Evolutionary conservation across 2,888 invertebrate genomes (phyloP), one percentile per base, ranked within the genome.

Genomic region (Philereme transversata): DNA sequence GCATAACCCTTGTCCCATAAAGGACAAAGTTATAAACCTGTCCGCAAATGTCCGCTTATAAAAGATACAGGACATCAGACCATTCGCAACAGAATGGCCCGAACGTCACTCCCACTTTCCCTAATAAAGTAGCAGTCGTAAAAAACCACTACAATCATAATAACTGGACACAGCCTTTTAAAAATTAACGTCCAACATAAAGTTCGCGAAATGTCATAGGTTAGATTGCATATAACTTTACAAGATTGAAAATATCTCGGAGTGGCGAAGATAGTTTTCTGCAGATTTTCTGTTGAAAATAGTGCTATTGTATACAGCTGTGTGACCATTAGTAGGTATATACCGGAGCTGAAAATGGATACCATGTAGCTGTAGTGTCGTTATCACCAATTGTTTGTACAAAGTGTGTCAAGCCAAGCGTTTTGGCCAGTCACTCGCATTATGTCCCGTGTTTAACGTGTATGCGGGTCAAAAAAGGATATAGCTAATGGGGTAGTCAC

Each of bases 91-190:
- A 76, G 75, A 79, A 83, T 81, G 81, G 76, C 76, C 68, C 72
- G 77, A 77, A 80, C 71, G 75, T 77, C 77, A 78, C 83, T 75
- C 73, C 81, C 85, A 87, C 85, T 88, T 86, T 83, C 80, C 79
- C 81, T 86, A 88, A 89, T 89, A 87, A 88, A 90, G 81, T 82
- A 83, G 74, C 64, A 73, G 75, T 81, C 86, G 80, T 90, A 91
- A 89, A 90, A 87, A 84, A 78, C 81, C 90, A 90, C 90, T 90
- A 88, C 89, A 90, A 90, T 91, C 90, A 90, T 89, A 85, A 89
- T 91, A 91, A 90, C 86, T 79, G 82, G 82, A 78, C 79, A 68
- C 66, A 67, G 68, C 67, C 62, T 81, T 78, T 88, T 81, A 86
- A 89, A 88, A 85, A 88, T 90, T 87, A 84, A 88, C 76, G 78